Conservation (phyloP, 2,888 invertebrate genomes). For the Theodoxus fluviatilis region DNA sequence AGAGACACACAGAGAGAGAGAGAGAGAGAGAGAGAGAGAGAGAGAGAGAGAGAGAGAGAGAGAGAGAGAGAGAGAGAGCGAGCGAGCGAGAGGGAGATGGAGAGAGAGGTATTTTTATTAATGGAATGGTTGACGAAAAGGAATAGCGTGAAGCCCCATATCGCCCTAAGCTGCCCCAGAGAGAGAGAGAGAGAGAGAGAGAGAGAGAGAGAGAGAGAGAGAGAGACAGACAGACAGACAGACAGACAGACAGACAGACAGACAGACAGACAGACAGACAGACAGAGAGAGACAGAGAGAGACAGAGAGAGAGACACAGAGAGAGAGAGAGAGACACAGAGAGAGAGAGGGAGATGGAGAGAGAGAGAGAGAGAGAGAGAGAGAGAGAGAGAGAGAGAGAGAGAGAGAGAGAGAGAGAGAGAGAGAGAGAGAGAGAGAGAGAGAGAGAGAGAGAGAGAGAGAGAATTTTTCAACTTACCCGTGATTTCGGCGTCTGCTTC, state of each 20-base stretch:
- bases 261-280: constrained; percentile 10
- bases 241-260: constrained; percentile 8
- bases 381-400: constrained; percentile 4
- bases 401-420: constrained; percentile 1
- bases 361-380: constrained; percentile 19
- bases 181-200: constrained; percentile 19
- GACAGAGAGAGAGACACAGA: not conserved
- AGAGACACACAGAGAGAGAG: not conserved
- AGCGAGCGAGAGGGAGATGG: not conserved
- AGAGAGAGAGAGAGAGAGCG: constrained; percentile 9
- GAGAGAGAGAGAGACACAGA: not conserved
- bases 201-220: constrained; percentile 19
- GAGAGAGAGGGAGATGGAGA: not conserved
- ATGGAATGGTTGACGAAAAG: no score
- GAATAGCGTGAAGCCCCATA: no score
- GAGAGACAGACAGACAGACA: not conserved
- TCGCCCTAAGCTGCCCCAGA: no score
- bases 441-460: constrained; percentile 8
- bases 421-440: constrained; percentile 3
- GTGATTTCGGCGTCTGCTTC: constrained; percentile 51
- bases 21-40: not conserved
- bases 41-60: constrained; percentile 1
- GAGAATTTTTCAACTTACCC: constrained; percentile 44
- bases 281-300: constrained; percentile 7
- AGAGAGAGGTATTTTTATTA: no score